Evolutionary conservation across 2,888 invertebrate genomes (phyloP), one percentile per base, ranked within the genome.

Genomic region (Caenorhabditis sp.): DNA sequence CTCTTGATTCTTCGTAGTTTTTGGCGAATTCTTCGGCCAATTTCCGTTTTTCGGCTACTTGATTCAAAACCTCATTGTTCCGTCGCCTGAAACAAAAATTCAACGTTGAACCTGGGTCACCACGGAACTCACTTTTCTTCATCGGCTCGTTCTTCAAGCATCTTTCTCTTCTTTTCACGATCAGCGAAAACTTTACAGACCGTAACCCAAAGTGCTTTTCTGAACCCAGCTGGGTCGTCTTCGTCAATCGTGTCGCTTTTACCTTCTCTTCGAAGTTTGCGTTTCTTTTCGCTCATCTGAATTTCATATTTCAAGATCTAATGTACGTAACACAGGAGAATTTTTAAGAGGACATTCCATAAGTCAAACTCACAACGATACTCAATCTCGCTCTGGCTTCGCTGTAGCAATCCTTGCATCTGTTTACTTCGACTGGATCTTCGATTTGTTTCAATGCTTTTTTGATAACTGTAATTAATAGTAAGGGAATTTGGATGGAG

Each of bases 21-120:
- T 96, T 95, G 80, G 96, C 94, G 95, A 96, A 99, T 88, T 97
- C 97, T 83, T 94, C 93, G 87, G 97, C 95, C 59, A 93, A 90
- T 71, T 94, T 93, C 70, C 92, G 91, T 84, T 93, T 93, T 85
- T 96, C 95, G 87, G 95, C 95, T 65, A 94, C 94, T 71, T 94
- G 94, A 62, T 95, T 92, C 90, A 96, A 95, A 21, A 93, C 92
- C 89, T 97, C 96, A 10, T 96, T 91, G 89, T 95, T 95, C 57
- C 97, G 90, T 50, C 83, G 71, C 54, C 25, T 25, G 17, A 43
- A 53, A n/a, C n/a, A 21, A 43, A 23, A 26, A 60, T 43, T 20
- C 12, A 31, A 21, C 36, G 5, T 43, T 17, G 10, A 43, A 43
- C 5, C n/a, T n/a, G n/a, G n/a, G n/a, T n/a, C n/a, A 43, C 1